phyloP scores from a whole-genome alignment of 2,888 invertebrate species.

The Hirudinaria manillensis region DNA sequence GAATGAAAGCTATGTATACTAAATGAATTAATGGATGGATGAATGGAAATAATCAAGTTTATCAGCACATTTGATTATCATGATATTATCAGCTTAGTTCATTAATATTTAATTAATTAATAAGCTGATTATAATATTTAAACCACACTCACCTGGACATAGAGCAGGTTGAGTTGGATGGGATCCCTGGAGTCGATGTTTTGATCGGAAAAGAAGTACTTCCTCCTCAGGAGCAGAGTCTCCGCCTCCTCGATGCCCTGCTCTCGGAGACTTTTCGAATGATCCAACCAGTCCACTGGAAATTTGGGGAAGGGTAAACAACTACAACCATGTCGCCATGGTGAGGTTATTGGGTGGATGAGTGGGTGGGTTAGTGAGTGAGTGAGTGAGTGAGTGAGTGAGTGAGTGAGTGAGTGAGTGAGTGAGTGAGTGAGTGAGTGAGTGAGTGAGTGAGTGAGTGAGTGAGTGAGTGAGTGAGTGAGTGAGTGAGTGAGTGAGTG shows the following conservation, averaged over 20 bases:
- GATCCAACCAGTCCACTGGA: slow-evolving; percentile 86
- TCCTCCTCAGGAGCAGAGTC: slow-evolving; percentile 81
- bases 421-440: background rate
- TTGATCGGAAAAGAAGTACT: slow-evolving; percentile 97
- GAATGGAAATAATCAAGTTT: background rate
- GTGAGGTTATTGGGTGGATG: slow-evolving; percentile 5
- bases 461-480: slow-evolving; percentile 3
- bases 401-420: background rate
- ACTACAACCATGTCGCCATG: background rate
- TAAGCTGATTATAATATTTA: too few species aligned
- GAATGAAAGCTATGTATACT: too few species aligned
- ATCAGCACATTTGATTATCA: too few species aligned
- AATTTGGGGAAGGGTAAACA: too few species aligned
- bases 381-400: background rate
- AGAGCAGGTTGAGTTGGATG: slow-evolving; percentile 82
- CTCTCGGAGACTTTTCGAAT: slow-evolving; percentile 91
- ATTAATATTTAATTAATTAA: too few species aligned
- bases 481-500: background rate
- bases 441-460: background rate
- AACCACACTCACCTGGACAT: slow-evolving; percentile 73
- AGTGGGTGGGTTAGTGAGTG: background rate
- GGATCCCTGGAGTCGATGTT: slow-evolving; percentile 95
- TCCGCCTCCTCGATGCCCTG: slow-evolving; percentile 91
- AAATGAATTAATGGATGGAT: background rate
- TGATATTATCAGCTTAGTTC: too few species aligned